These are phyloP conservation scores for Onychomys arenicola DNA, from an alignment of 2,797 vertebrate species.

Conservation along the genomic window DNA sequence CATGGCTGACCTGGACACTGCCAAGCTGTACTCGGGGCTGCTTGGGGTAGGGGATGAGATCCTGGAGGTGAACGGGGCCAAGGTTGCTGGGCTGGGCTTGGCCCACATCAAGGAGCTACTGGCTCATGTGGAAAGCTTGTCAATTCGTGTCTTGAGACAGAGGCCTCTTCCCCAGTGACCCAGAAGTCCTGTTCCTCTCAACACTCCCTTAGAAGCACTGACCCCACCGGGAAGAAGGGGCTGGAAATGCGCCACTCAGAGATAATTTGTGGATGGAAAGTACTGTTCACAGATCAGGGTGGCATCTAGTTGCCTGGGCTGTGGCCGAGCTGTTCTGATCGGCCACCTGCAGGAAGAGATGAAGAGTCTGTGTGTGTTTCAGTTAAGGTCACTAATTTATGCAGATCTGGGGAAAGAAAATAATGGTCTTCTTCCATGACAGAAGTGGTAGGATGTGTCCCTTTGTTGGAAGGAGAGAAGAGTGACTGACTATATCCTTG, in stretches of 20 bases:
- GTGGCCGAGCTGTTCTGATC: not conserved
- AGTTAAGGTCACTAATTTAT: conserved; percentile 50
- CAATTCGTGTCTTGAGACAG: conserved; percentile 92
- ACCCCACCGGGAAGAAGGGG: accelerated
- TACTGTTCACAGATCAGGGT: not conserved
- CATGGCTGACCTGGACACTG: conserved; percentile 90
- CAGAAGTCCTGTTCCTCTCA: not conserved
- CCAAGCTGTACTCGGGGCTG: conserved; percentile 94
- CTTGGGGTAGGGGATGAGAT: conserved; percentile 95
- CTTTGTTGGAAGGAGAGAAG: not conserved
- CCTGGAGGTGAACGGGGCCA: conserved; percentile 94
- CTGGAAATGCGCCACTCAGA: not conserved
- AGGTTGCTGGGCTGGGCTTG: conserved; percentile 92
- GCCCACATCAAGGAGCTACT: conserved; percentile 92
- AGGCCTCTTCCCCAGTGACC: conserved; percentile 89
- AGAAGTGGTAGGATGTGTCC: not conserved
- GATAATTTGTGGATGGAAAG: not conserved
- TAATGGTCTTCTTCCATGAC: not conserved
- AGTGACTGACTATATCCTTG: not conserved
- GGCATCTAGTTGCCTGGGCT: not conserved
- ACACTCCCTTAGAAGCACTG: not conserved
- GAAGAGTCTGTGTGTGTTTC: not conserved
- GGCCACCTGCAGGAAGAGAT: not conserved
- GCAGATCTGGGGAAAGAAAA: not conserved
- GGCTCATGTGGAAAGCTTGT: conserved; percentile 89